A percentile compares a stretch with the other conserved stretches of the same genome.
These are phyloP conservation scores for Myotis findleyi DNA, from an alignment of 2,797 vertebrate genomes.

Conservation along the genomic window DNA sequence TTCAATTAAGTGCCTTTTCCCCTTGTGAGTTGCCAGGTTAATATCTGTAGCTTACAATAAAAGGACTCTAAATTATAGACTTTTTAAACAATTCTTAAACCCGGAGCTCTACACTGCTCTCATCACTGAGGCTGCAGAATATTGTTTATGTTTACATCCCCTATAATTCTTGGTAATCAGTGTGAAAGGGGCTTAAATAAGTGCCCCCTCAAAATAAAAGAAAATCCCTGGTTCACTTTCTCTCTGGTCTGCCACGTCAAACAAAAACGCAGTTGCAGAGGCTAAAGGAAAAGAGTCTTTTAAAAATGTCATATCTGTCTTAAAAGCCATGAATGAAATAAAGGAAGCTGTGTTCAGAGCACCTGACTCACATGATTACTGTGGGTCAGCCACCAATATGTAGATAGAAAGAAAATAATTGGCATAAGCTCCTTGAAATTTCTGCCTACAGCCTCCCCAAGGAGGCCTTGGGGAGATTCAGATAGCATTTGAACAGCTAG, in stretches of 20 bases:
- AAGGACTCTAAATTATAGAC: not conserved
- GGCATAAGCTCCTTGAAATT: conserved; percentile 80
- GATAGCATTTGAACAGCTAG: conserved; percentile 79
- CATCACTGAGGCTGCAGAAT: not conserved
- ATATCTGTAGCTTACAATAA: not conserved
- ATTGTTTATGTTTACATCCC: not conserved
- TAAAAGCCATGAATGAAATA: conserved; percentile 71
- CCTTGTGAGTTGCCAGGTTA: conserved; percentile 14
- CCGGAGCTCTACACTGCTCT: conserved; percentile 12
- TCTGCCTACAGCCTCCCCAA: conserved; percentile 76
- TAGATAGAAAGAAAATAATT: conserved; percentile 81
- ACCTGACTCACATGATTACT: conserved; percentile 64
- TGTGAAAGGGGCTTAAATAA: conserved; percentile 14
- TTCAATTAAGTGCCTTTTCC: conserved; percentile 33
- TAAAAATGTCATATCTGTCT: not conserved
- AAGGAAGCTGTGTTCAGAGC: conserved; percentile 52
- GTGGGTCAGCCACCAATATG: conserved; percentile 75
- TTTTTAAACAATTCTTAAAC: conserved; percentile 33
- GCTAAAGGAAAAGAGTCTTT: not conserved
- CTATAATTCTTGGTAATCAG: not conserved
- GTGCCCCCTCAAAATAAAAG: no score
- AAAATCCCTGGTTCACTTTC: not conserved
- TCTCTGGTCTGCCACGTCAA: not conserved
- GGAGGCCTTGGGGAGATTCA: conserved; percentile 77
- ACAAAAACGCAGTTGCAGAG: conserved; percentile 5